phyloP scores from a whole-genome alignment of 2,888 invertebrate species.

The Acholoe squamosa region DNA sequence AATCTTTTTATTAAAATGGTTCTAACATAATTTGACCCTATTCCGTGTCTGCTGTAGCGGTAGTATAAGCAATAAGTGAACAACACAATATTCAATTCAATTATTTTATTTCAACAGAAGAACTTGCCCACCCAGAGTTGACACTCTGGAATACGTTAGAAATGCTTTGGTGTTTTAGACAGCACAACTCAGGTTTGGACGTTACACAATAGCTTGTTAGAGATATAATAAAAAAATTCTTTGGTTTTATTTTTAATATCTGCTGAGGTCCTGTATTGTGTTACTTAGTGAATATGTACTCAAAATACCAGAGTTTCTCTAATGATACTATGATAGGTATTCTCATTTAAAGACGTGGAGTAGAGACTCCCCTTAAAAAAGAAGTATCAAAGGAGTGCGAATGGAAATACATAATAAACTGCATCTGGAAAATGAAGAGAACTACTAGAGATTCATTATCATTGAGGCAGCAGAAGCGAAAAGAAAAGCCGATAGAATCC shows the following conservation, averaged over 20 bases:
- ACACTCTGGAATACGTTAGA: not conserved
- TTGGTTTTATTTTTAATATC: slow-evolving; percentile 56
- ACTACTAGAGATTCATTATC: no score
- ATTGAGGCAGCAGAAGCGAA: no score
- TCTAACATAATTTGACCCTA: not conserved
- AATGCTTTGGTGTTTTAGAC: not conserved
- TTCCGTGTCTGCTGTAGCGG: not conserved
- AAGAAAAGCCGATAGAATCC: no score
- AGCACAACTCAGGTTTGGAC: not conserved
- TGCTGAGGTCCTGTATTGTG: slow-evolving; percentile 57
- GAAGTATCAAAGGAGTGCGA: no score
- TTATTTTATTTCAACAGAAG: not conserved
- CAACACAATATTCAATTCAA: not conserved
- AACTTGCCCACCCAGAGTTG: not conserved
- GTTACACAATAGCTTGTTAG: slow-evolving; percentile 27
- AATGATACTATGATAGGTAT: no score
- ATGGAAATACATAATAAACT: no score
- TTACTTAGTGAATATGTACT: not conserved
- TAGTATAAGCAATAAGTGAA: not conserved
- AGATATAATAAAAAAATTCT: slow-evolving; percentile 39
- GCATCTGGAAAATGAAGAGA: no score
- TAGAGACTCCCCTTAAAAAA: no score
- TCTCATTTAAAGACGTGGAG: no score
- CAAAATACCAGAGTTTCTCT: not conserved
- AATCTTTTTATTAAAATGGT: not conserved